Evolutionary conservation across 37 sponge, comb jelly and placozoan species (phyloP).

Genomic region (Oscarella lobularis): DNA sequence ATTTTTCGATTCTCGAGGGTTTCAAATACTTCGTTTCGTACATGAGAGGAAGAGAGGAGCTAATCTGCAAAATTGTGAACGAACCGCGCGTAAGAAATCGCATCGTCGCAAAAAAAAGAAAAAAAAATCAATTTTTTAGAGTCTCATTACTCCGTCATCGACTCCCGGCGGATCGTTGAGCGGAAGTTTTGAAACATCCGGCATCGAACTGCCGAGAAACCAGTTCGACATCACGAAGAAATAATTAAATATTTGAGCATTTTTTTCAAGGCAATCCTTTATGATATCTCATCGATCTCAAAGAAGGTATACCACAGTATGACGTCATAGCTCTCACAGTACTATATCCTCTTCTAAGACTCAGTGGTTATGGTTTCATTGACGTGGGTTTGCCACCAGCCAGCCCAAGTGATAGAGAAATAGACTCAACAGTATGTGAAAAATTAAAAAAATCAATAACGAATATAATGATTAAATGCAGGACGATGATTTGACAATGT

Average conservation of each 20-base stretch:
- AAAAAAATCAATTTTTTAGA: not conserved
- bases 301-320: constrained; percentile 24
- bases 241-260: not conserved
- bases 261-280: constrained; percentile 7
- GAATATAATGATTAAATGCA: too few relatives aligned
- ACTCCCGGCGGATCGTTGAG: not conserved
- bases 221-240: not conserved
- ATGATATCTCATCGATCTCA: constrained; percentile 35
- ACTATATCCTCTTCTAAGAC: too few relatives aligned
- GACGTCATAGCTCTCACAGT: not conserved
- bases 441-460: not conserved
- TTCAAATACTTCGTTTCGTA: constrained; percentile 70
- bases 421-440: constrained; percentile 20
- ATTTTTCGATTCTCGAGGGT: constrained; percentile 32
- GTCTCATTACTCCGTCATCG: not conserved
- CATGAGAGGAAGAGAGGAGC: constrained; percentile 70
- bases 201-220: not conserved
- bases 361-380: constrained; percentile 84
- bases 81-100: constrained; percentile 39
- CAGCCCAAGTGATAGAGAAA: constrained; percentile 56
- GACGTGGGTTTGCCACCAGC: constrained; percentile 85
- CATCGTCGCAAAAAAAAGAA: not conserved
- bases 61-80: constrained; percentile 69
- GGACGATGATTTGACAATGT: constrained; percentile 66
- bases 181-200: not conserved